Base-by-base conservation (phyloP, 2,888 invertebrate species). In the Chrysolina oricalcia region DNA sequence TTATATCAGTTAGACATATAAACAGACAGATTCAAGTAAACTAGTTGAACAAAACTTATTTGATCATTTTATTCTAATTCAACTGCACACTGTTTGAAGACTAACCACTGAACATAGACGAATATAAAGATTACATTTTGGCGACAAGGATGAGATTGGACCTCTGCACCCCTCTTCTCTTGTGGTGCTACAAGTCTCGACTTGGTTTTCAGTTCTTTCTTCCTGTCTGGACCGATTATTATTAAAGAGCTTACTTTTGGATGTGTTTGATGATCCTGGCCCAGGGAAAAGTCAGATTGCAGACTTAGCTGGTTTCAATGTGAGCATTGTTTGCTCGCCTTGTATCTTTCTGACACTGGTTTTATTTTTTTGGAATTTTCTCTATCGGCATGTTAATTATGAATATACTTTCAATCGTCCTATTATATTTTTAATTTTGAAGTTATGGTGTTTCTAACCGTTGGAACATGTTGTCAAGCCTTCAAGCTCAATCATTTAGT, bases 381-480 rank as follows among this genome's bases (percentile, higher is more conserved):
- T 78, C 92, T 91, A 0, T 90, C 89, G 72, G 92, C 91, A 91
- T 93, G 92, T 11, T 93, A 91, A 2, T 91, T 90, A 19, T 90
- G 88, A 81, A 95, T 92, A 11, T 91, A 88, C 63, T 93, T 4
- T 91, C 85, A 2, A 95, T 89, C 10, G 93, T 90, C 73, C 91
- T 89, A 0, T 95, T 95, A 77, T 92, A 90, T 0, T 90, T 0
- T 91, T 89, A 83, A 95, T 95, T 0, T 88, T 87, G 13, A 86
- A 88, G 0, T 91, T 91, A 43, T 91, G 90, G 9, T 87, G 87
- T 1, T 87, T 83, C 85, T 93, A 96, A 0, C 97, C 91, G 79
- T 94, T 93, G 0, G 96, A 95, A 83, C 96, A 95, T n/a, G 92
- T 91, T 0, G 95, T 94, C 69, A 93, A 92, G 21, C 92, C 91